phyloP scores from a whole-genome alignment of 2,888 invertebrate genomes.

The Apotomis capreana region DNA sequence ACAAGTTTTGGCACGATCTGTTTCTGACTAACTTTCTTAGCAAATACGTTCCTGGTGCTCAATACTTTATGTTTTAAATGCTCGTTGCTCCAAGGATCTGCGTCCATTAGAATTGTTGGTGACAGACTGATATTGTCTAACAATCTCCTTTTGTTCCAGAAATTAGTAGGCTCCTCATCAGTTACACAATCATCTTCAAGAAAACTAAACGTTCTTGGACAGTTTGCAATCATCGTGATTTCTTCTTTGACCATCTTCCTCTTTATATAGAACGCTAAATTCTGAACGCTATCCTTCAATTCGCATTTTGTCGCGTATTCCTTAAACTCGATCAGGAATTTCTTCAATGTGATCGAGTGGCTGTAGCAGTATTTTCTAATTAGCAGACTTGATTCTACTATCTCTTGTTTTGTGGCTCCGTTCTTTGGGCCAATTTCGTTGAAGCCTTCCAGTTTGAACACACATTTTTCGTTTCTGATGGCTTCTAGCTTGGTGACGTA shows the following conservation, averaged over 20 bases:
- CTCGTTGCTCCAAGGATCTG: constrained; percentile 22
- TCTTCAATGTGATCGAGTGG: constrained; percentile 51
- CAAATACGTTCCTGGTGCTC: constrained; percentile 15
- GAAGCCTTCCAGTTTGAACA: constrained; percentile 57
- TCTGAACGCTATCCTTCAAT: constrained; percentile 53
- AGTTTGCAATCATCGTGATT: constrained; percentile 52
- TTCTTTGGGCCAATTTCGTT: constrained; percentile 51
- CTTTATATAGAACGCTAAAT: constrained; percentile 58
- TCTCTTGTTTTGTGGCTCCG: constrained; percentile 53
- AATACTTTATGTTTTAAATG: constrained; percentile 3
- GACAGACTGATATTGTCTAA: constrained; percentile 13
- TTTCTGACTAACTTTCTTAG: constrained; percentile 14
- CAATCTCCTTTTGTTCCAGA: constrained; percentile 10
- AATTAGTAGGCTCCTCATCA: not conserved
- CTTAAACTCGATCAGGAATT: constrained; percentile 58
- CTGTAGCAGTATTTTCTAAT: constrained; percentile 60
- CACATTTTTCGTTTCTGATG: constrained; percentile 49
- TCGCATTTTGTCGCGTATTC: constrained; percentile 53
- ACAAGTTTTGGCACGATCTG: too few species aligned
- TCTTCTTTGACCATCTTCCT: constrained; percentile 59
- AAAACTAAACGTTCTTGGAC: constrained; percentile 53
- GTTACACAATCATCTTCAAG: constrained; percentile 22
- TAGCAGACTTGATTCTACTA: constrained; percentile 58
- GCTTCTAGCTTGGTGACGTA: constrained; percentile 49
- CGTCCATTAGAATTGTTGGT: not conserved